A percentile compares a stretch with the other conserved stretches of the same genome.
Conservation (phyloP, 2,888 invertebrate genomes). For the Plebejus anna region DNA sequence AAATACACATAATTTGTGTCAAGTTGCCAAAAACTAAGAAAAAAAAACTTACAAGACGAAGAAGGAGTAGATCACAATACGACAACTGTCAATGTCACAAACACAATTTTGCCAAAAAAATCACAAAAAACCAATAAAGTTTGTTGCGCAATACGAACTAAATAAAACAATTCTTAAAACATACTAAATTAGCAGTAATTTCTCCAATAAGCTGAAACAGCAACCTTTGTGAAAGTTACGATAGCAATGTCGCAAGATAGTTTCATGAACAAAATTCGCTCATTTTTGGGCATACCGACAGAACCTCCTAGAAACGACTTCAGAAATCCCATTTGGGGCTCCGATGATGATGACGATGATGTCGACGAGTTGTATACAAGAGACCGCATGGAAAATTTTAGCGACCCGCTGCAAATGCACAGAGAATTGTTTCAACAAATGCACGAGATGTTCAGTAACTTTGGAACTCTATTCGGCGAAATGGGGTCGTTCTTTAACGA, state of each 20-base stretch:
- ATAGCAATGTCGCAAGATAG: constrained; percentile 43
- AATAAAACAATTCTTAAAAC: constrained; percentile 30
- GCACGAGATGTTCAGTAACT: constrained; percentile 62
- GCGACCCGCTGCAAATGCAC: constrained; percentile 52
- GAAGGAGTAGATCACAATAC: no score
- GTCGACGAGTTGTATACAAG: constrained; percentile 66
- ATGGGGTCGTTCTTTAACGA: constrained; percentile 57
- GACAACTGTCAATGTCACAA: not conserved
- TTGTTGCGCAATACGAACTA: constrained; percentile 62
- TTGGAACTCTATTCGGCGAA: constrained; percentile 63
- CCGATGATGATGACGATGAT: constrained; percentile 66
- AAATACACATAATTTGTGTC: no score
- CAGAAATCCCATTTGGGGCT: constrained; percentile 72
- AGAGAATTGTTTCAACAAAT: constrained; percentile 59
- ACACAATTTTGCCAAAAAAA: not conserved
- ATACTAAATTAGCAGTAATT: not conserved
- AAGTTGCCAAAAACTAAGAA: no score
- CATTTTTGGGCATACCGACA: constrained; percentile 58
- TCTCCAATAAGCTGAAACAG: not conserved
- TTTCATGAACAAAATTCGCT: constrained; percentile 59
- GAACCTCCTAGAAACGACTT: constrained; percentile 67
- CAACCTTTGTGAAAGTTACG: not conserved
- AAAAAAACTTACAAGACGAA: no score
- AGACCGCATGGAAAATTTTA: constrained; percentile 47
- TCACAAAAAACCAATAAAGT: constrained; percentile 34